These are phyloP conservation scores for Apotomis turbidana DNA, from an alignment of 2,888 invertebrate genomes.

Conservation along the genomic window DNA sequence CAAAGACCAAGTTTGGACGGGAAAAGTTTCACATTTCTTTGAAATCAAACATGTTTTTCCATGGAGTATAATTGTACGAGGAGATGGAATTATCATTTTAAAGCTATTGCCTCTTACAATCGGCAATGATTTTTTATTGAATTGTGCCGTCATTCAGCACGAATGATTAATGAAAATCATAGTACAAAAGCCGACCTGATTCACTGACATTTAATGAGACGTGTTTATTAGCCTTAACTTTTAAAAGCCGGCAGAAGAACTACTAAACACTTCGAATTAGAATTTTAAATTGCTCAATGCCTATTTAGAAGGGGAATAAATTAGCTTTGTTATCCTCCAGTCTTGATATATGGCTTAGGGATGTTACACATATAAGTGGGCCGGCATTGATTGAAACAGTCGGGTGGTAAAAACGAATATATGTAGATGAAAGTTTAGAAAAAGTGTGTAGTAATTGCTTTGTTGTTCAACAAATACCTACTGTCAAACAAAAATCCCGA, in stretches of 20 bases:
- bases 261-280: background rate
- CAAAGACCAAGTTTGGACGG: background rate
- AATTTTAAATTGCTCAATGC: background rate
- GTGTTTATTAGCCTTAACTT: background rate
- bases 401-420: too few relatives aligned
- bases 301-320: background rate
- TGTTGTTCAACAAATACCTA: too few relatives aligned
- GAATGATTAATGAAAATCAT: too few relatives aligned
- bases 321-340: background rate
- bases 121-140: too few relatives aligned
- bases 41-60: background rate
- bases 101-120: background rate
- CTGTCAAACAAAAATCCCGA: too few relatives aligned
- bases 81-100: background rate
- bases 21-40: slow-evolving; percentile 17
- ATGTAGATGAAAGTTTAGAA: too few relatives aligned
- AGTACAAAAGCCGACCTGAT: background rate
- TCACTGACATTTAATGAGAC: background rate
- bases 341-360: slow-evolving; percentile 1
- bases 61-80: background rate
- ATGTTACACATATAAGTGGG: too few relatives aligned
- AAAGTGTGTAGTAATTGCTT: too few relatives aligned
- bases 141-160: too few relatives aligned
- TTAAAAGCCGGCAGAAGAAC: background rate
- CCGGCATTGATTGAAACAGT: too few relatives aligned